Evolutionary conservation across 2,888 invertebrate species (phyloP), one percentile per base, ranked within the genome.

Genomic region (Melieria crassipennis): DNA sequence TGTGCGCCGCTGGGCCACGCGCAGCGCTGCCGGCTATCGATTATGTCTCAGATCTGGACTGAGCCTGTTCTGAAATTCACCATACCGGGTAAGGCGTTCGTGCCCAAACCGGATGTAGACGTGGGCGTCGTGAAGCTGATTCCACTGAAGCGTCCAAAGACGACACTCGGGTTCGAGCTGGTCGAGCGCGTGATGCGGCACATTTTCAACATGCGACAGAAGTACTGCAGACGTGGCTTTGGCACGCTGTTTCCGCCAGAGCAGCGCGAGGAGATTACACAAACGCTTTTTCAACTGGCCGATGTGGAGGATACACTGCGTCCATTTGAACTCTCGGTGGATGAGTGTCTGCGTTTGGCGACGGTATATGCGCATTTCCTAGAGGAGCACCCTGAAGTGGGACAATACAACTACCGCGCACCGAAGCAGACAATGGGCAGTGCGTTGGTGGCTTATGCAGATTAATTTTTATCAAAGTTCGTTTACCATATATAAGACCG

Each of bases 31-130:
- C 89, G 98, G 47, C 88, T 99, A 30, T 98, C 98, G 0, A 90
- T 98, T 0, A 98, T 99, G 93, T 95, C 95, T 77, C 99, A 99
- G 87, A 91, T 94, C 81, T 94, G 96, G 91, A 96, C 97, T 76
- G 88, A 91, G 76, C 94, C 97, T 0, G 87, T 91, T 63, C 89
- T 96, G 69, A 92, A 93, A 82, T 97, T 97, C 86, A 91, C 92
- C 70, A 98, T 99, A 81, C 92, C 95, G 6, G 98, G 98, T 80
- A 89, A 88, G 77, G 94, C 95, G 0, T 99, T 99, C 88, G 90
- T 98, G 47, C 99, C 99, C 0, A 92, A 94, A 82, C 99, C 99
- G 0, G 91, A 99, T 75, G 98, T 99, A 5, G 97, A 99, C 88
- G 99, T 98, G 0, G 97, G 96, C 13, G 95, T 99, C 1, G 97